Evolutionary conservation across 2,888 invertebrate species (phyloP), one percentile per base, ranked within the genome.

Genomic region (Pimpla rufipes): DNA sequence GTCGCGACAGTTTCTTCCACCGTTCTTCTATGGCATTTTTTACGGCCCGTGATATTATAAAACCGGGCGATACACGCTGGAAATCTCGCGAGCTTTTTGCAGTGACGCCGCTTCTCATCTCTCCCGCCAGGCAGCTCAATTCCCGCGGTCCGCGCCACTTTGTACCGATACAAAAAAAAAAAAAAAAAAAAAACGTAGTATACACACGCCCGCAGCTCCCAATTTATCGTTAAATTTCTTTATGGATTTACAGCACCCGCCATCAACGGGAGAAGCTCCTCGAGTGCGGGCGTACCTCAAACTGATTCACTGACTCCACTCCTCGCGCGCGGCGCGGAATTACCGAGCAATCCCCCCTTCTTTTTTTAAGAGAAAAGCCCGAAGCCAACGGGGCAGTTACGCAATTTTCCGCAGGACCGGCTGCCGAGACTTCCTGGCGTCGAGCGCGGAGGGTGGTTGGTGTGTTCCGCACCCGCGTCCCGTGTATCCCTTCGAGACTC

Each of bases 161-260:
- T 47, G 35, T 23, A 42, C 23, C 75, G 73, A 83, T 73, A 73
- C 85, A 83, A 85, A 84, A 59, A 23, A 42, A 45, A 35, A 62
- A 59, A 62, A 71, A 0, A 10, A n/a, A n/a, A n/a, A n/a, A n/a
- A n/a, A n/a, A n/a, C 29, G 35, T 13, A 73, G n/a, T 42, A 18
- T 21, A 29, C n/a, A 71, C 57, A 80, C 85, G 84, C 83, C 59
- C 81, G 67, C 80, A 77, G n/a, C n/a, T 42, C 87, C 89, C 88
- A 90, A 92, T 93, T 92, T 92, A 92, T 92, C 92, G 92, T 91
- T 89, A 91, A 92, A 92, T 93, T 92, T 92, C 91, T 93, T 92
- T 93, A 92, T 93, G 91, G 90, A 87, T 92, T 93, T 93, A 93
- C 92, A 90, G 90, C 85, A 91, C 87, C 88, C 88, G 90, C 90